Percentiles rank a stretch among this genome's conserved stretches.
Evolutionary conservation across 1,140 invertebrate species (phyloP).

Genomic region (Anoplophora glabripennis): DNA sequence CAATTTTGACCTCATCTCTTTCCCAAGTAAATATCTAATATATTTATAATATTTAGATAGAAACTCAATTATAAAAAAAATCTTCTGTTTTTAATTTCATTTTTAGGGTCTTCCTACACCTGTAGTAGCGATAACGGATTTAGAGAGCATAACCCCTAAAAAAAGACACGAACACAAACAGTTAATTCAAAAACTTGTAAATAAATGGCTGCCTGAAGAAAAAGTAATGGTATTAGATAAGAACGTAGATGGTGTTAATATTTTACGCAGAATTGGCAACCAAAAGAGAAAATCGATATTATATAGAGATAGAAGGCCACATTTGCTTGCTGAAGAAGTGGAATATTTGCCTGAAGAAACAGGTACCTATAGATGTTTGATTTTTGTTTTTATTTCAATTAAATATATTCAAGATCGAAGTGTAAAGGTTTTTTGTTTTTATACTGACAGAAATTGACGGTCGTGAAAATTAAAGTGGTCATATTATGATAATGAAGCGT

Average conservation of each 20-base stretch:
- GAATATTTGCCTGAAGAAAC: slow-evolving; percentile 62
- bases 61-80: neutral
- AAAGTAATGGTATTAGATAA: slow-evolving; percentile 78
- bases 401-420: neutral
- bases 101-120: slow-evolving; percentile 71
- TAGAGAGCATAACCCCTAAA: slow-evolving; percentile 68
- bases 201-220: slow-evolving; percentile 78
- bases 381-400: neutral
- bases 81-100: neutral
- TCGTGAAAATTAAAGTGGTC: too few species aligned
- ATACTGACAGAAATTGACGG: too few species aligned
- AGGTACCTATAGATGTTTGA: too few species aligned
- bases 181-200: slow-evolving; percentile 69
- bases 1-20: slow-evolving; percentile 67
- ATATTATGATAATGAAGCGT: too few species aligned
- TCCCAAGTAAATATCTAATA: slow-evolving; percentile 57
- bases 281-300: slow-evolving; percentile 74
- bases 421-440: neutral
- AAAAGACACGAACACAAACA: slow-evolving; percentile 74
- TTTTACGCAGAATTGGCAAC: slow-evolving; percentile 75
- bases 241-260: slow-evolving; percentile 70
- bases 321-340: slow-evolving; percentile 77
- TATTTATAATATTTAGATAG: slow-evolving; percentile 12
- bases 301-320: slow-evolving; percentile 74
- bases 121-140: slow-evolving; percentile 72